Base-by-base conservation (phyloP, 64 coral and sea anemone species). In the Montipora efflorescens region DNA sequence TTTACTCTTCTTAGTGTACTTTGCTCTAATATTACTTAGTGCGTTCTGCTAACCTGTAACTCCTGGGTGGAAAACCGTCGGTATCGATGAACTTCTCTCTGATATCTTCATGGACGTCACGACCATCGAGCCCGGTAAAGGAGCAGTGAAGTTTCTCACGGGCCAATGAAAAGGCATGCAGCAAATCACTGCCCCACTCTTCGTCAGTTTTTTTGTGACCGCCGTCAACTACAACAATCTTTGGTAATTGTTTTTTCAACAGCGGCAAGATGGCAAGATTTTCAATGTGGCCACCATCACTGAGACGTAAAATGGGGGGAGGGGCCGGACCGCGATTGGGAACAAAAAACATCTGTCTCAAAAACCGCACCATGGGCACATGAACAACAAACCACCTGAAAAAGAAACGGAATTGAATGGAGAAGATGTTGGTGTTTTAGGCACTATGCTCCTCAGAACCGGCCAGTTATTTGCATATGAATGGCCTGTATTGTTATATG, bases 271-370 rank as follows among this genome's bases (percentile, higher is more conserved):
- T 50, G 36, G 89, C 96, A 18, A 91, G 94, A 76, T 89, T 83
- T 71, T 97, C 96, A 68, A 97, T 70, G 50, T 93, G 96, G 46
- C 96, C 96, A 7, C 90, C 91, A 21, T 97, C 96, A 25, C 96
- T 97, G 51, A 97, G 73, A 69, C 61, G 90, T 49, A 97, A 81
- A 14, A 97, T 51, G 20, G 96, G 89, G 12, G 96, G 96, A 8
- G 96, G 93, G 15, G 77, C 47, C 59, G 96, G 96, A 25, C 96
- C 96, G 7, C 91, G 62, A 57, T 97, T 91, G 84, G 77, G 87
- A 49, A 91, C 83, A 23, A 79, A 81, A 18, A 95, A 62, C 18
- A 97, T 67, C 23, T 92, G 93, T 21, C 96, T 76, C 22, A 91
- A 53, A 74, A 89, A 97, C 59, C 96, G 88, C 2, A 97, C 96